Evolutionary conservation across 2,888 invertebrate species (phyloP), one percentile per base, ranked within the genome.

Genomic region (Pammene fasciana): DNA sequence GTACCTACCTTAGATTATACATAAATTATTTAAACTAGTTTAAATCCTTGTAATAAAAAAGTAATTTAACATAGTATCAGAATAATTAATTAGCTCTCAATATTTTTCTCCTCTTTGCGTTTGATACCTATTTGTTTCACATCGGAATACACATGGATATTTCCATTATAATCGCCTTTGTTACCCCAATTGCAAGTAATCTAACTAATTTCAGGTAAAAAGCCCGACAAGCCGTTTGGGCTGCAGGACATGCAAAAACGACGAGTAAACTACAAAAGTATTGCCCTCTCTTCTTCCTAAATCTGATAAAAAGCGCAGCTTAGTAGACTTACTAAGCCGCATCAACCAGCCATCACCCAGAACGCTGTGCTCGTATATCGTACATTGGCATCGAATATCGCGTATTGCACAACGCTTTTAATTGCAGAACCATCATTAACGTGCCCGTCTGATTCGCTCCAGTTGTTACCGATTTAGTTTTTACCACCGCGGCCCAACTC

Each of bases 391-490:
- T 45, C 68, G 50, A 41, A 57, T 75, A 84, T 88, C 82, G 84
- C 82, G 84, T 89, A 87, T 90, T 90, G 89, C 90, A 89, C 89
- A 90, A 91, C 84, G 73, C 80, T 80, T 78, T 82, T 89, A 90
- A 90, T 90, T 89, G 88, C 80, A 78, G 77, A 78, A 76, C 76
- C 74, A 82, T 86, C 87, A 92, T 90, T 89, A 90, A 79, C 84
- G 79, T 84, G 82, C 82, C 84, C 82, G 85, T 82, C 84, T 83
- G 91, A 91, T 92, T 90, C 86, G 92, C 90, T 91, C 92, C 90
- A 91, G 88, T 92, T 91, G 88, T 88, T 89, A 88, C 78, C 88
- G 88, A 90, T 90, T 89, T 86, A 86, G 85, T 90, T 92, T 90
- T 92, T 91, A 87, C 84, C 79, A 79, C 76, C 73, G 80, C 84